Evolutionary conservation across 2,797 vertebrate genomes (phyloP).

Genomic region (Spondyliosoma cantharus): DNA sequence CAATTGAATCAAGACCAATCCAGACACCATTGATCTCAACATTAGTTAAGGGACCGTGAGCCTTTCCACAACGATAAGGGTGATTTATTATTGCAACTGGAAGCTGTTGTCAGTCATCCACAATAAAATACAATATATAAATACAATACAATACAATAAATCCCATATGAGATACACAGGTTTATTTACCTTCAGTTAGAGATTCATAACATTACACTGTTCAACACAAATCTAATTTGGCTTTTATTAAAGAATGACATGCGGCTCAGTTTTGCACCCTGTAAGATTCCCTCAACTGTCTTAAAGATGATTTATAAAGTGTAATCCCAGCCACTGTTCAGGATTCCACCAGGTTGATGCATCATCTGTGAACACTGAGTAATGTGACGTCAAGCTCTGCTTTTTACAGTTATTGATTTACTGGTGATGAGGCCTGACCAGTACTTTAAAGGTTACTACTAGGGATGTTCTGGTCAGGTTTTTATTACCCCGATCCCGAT

Average conservation of each 20-base stretch:
- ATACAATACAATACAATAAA: too few relatives aligned
- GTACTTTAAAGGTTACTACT: background rate
- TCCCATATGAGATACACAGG: background rate
- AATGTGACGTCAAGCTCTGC: background rate
- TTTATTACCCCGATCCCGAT: too few relatives aligned
- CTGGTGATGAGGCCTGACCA: constrained; percentile 1
- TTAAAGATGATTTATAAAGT: background rate
- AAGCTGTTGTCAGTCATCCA: background rate
- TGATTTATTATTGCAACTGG: background rate
- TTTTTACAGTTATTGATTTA: background rate
- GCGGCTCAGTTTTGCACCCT: background rate
- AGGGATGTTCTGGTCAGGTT: too few relatives aligned
- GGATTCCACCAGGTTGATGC: background rate
- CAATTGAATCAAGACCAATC: background rate
- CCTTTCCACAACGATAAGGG: background rate
- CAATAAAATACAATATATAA: too few relatives aligned
- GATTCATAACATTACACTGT: background rate
- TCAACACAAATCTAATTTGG: background rate
- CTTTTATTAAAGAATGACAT: background rate
- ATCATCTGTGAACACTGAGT: background rate
- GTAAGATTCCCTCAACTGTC: background rate
- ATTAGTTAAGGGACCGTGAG: background rate
- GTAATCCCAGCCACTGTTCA: background rate
- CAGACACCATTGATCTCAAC: background rate
- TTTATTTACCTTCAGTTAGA: background rate